Evolutionary conservation across 2,888 invertebrate genomes (phyloP).

Genomic region (Drosophila putrida): DNA sequence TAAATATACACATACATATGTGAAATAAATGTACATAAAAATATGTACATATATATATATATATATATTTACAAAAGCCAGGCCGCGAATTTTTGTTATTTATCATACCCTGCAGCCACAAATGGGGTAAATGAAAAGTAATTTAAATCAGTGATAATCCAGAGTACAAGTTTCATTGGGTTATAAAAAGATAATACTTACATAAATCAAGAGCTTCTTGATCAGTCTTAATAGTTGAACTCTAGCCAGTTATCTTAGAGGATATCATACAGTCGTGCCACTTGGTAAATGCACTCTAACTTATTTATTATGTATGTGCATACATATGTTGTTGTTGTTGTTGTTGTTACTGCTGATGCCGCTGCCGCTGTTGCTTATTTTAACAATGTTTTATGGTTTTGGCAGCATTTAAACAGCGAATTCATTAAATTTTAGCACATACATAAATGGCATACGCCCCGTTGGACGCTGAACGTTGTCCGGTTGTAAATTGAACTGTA

Average conservation of each 20-base stretch:
- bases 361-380: constrained; percentile 49
- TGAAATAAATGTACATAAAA: constrained; percentile 2
- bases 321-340: constrained; percentile 17
- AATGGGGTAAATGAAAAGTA: neutral
- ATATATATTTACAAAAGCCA: constrained; percentile 35
- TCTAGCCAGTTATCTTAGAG: neutral
- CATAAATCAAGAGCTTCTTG: no score
- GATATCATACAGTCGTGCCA: neutral
- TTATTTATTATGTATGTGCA: constrained; percentile 23
- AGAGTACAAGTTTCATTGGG: neutral
- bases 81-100: constrained; percentile 14
- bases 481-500: constrained; percentile 21
- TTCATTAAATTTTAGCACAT: constrained; percentile 60
- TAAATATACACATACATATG: constrained; percentile 25
- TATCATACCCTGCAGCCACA: constrained; percentile 12
- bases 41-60: neutral
- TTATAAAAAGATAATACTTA: no score
- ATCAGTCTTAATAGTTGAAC: no score
- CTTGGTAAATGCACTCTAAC: constrained; percentile 1
- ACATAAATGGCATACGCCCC: constrained; percentile 39
- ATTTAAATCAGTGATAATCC: neutral
- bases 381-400: constrained; percentile 66
- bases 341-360: constrained; percentile 26
- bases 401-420: constrained; percentile 65
- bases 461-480: constrained; percentile 6